phyloP scores from a whole-genome alignment of 2,113 vertebrate species.

The Limnothrissa miodon region DNA sequence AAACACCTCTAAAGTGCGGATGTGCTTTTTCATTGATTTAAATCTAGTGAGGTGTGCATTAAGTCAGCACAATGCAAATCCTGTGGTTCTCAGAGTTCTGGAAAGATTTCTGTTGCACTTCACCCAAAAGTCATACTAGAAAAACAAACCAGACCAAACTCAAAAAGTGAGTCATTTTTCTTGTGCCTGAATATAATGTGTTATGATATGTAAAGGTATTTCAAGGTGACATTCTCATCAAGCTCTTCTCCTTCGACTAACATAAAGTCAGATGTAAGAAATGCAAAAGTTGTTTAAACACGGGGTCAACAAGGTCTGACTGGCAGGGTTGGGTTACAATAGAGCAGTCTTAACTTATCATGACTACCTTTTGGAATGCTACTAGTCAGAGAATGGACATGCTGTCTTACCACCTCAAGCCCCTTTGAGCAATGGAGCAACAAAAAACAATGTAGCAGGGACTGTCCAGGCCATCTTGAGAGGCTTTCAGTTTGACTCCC shows the following conservation, averaged over 20 bases:
- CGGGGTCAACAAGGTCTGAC: not conserved
- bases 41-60: not conserved
- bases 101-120: not conserved
- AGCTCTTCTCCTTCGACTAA: not conserved
- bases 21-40: not conserved
- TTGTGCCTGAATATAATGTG: not conserved
- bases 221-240: not conserved
- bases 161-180: not conserved
- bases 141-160: not conserved
- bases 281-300: not conserved
- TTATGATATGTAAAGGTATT: not conserved
- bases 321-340: too few species aligned
- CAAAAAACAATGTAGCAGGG: not conserved
- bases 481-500: not conserved
- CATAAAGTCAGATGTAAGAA: not conserved
- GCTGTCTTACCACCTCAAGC: not conserved
- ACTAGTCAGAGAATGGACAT: not conserved
- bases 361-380: not conserved
- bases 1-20: not conserved
- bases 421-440: not conserved
- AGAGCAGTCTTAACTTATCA: not conserved
- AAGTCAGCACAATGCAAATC: constrained; percentile 4
- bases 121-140: not conserved
- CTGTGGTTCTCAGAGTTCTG: not conserved
- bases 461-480: not conserved